These are phyloP conservation scores for Micromys minutus DNA, from an alignment of 2,113 vertebrate species.

Conservation along the genomic window DNA sequence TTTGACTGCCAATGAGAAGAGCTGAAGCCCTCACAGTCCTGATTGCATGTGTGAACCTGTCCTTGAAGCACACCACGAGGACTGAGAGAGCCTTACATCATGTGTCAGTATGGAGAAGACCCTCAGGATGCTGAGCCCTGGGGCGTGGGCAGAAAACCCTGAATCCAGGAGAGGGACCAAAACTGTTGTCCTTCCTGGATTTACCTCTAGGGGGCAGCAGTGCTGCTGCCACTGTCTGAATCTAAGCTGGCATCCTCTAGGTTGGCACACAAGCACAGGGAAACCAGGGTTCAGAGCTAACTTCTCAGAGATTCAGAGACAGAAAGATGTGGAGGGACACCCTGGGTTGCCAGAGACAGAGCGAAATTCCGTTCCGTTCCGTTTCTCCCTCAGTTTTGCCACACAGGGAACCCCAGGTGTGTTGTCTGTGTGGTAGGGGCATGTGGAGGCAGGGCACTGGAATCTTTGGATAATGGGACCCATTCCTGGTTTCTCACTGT, in stretches of 20 bases:
- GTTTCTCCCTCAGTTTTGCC: background rate
- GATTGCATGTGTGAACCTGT: background rate
- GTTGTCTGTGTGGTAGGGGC: no score
- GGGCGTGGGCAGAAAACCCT: background rate
- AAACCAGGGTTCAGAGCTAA: background rate
- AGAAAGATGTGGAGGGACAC: no score
- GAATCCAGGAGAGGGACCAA: background rate
- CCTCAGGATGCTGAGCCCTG: background rate
- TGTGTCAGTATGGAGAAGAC: background rate
- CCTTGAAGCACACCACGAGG: background rate
- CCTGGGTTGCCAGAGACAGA: background rate
- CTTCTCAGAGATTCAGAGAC: background rate
- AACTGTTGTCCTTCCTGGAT: accelerated
- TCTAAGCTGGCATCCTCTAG: background rate
- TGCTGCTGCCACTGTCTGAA: background rate
- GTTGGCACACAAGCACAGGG: background rate
- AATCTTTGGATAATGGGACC: background rate
- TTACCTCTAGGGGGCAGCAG: background rate
- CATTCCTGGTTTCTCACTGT: background rate
- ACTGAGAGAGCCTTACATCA: accelerated
- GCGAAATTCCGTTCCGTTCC: background rate
- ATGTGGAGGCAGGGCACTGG: background rate
- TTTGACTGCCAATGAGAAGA: background rate
- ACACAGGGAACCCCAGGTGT: background rate
- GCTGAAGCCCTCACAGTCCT: background rate